These are phyloP conservation scores for Endotricha flammealis DNA, from an alignment of 2,888 invertebrate species.

Conservation along the genomic window DNA sequence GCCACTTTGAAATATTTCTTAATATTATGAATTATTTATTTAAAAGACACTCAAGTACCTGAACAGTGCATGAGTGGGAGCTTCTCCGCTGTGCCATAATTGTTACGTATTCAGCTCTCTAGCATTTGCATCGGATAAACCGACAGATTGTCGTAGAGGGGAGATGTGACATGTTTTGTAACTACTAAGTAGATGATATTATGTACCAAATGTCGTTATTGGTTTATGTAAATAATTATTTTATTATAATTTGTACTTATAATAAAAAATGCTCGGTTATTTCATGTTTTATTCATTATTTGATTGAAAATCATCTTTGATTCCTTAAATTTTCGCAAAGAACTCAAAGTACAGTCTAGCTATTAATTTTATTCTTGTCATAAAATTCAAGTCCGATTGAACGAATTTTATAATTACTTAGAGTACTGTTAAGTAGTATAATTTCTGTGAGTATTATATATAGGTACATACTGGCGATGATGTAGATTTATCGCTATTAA, in stretches of 20 bases:
- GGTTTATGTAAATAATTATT: constrained; percentile 24
- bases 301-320: too few species aligned
- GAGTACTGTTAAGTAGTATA: too few species aligned
- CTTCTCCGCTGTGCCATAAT: constrained; percentile 32
- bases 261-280: constrained; percentile 3
- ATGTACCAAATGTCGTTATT: constrained; percentile 45
- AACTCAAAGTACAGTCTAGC: too few species aligned
- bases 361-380: too few species aligned
- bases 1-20: constrained; percentile 52
- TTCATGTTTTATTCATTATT: neutral
- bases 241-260: constrained; percentile 20
- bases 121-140: constrained; percentile 35
- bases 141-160: constrained; percentile 41
- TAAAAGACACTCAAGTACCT: constrained; percentile 74
- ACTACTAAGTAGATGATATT: constrained; percentile 72
- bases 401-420: too few species aligned
- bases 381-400: too few species aligned
- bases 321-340: too few species aligned
- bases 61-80: constrained; percentile 66
- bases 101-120: constrained; percentile 37
- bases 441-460: too few species aligned
- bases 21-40: constrained; percentile 51
- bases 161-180: constrained; percentile 62
- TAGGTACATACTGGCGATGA: too few species aligned
- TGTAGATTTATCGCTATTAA: too few species aligned